A percentile compares a stretch with the other conserved stretches of the same genome.
Conservation (phyloP, 2,888 invertebrate genomes). For the Electrophaes corylata region DNA sequence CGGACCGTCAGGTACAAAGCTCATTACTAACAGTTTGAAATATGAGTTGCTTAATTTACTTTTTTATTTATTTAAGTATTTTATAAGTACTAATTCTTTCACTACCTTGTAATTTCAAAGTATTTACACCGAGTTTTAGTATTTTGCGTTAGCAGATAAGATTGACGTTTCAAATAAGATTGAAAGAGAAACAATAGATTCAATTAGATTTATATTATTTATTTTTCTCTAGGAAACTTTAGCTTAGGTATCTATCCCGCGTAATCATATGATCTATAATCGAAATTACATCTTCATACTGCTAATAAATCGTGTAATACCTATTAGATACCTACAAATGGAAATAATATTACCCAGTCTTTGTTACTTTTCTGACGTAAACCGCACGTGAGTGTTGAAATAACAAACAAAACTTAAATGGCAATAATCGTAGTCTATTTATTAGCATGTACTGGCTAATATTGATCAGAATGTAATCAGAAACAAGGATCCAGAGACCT, state of each 20-base stretch:
- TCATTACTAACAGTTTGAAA: conserved; percentile 83
- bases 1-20: conserved; percentile 82
- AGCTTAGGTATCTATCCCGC: neutral
- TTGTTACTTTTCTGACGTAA: conserved; percentile 23
- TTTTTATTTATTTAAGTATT: neutral
- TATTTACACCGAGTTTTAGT: no score
- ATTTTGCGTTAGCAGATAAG: no score
- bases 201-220: no score
- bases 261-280: conserved; percentile 34
- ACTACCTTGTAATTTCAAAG: no score
- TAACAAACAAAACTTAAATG: conserved; percentile 18
- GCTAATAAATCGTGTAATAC: conserved; percentile 41
- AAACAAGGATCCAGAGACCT: conserved; percentile 4
- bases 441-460: conserved; percentile 18
- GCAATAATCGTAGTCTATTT: conserved; percentile 14
- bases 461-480: conserved; percentile 3
- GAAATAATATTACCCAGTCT: conserved; percentile 33
- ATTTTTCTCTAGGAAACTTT: neutral
- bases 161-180: no score
- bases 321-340: conserved; percentile 42
- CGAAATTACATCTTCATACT: conserved; percentile 32
- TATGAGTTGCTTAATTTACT: conserved; percentile 71
- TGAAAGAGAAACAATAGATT: no score
- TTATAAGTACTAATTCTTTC: no score
- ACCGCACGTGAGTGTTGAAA: conserved; percentile 5